phyloP scores from a whole-genome alignment of 2,888 invertebrate genomes.

The Aporophyla lueneburgensis region DNA sequence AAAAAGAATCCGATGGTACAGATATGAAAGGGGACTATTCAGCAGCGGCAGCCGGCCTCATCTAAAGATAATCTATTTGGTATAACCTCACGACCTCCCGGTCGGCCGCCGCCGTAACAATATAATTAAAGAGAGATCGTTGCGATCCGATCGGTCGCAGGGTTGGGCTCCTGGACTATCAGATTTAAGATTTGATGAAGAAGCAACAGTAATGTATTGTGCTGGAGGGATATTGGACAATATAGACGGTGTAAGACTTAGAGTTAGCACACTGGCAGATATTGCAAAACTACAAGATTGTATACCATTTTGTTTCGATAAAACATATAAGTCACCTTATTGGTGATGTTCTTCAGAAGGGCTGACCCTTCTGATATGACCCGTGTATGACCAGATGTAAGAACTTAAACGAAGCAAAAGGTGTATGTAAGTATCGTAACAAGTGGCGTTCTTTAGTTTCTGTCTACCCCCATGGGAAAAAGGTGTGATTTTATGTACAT shows the following conservation, averaged over 20 bases:
- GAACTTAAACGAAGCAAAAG: no score
- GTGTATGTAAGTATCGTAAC: no score
- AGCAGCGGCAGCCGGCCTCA: slow-evolving; percentile 73
- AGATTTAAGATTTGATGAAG: slow-evolving; percentile 65
- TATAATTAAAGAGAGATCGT: slow-evolving; percentile 90
- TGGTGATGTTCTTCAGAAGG: no score
- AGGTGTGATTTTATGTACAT: no score
- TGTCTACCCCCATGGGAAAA: no score
- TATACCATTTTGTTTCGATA: not conserved
- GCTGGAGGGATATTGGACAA: slow-evolving; percentile 38
- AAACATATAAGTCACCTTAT: no score
- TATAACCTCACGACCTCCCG: slow-evolving; percentile 89
- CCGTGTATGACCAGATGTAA: no score
- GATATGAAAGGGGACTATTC: slow-evolving; percentile 84
- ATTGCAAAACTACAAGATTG: not conserved
- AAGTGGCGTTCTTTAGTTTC: no score
- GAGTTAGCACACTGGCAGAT: not conserved
- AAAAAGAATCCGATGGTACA: slow-evolving; percentile 83
- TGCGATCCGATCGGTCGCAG: slow-evolving; percentile 71
- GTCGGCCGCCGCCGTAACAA: slow-evolving; percentile 85
- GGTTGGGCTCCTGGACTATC: slow-evolving; percentile 67
- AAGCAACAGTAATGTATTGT: slow-evolving; percentile 61
- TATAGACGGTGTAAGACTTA: not conserved
- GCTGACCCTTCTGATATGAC: no score
- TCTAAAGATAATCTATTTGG: slow-evolving; percentile 90